Base-by-base conservation (phyloP, 2,113 vertebrate species). In the Neotragus pygmaeus region DNA sequence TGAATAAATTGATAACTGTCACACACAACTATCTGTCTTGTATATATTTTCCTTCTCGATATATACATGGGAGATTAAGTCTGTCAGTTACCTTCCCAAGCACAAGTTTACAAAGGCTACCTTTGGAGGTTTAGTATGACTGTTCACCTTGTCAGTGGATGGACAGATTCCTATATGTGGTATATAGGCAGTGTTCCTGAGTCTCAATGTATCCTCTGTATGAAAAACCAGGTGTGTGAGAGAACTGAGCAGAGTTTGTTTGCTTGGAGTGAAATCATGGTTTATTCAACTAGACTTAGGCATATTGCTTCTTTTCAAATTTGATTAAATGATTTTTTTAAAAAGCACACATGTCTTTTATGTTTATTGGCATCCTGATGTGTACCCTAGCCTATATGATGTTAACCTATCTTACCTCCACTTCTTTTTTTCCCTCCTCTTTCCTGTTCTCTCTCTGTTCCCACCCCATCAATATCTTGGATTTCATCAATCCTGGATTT, bases 271-370 rank as follows among this genome's bases (percentile, higher is more conserved):
- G 83, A 89, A 95, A 92, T 86, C 25, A 43, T 66, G 93, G 94
- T 96, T 93, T 93, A 97, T 95, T 92, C 96, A 30, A 91, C 57
- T 91, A 78, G 58, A 55, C 51, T 97, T 17, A 58, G 53, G 84
- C 16, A 95, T 97, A 96, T 7, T 92, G 21, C 84, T 90, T 87
- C 86, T 92, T 98, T 89, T 90, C 12, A 94, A 82, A 96, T 95
- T 95, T 96, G 36, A 97, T 96, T 94, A 82, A 98, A 90, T 96
- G 15, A 78, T 49, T 78, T 90, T 87, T 87, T 88, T 0, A 1
- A 81, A 81, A 93, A 88, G 21, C 15, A 33, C 21, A n/a, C 7
- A 43, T 19, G 14, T 80, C 86, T 80, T 97, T 96, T 93, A 92
- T 64, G 93, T 96, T 96, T 88, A 91, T 83, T 96, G 92, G 49